Evolutionary conservation across 2,888 invertebrate species (phyloP).

Genomic region (Trachelus troglodyta): DNA sequence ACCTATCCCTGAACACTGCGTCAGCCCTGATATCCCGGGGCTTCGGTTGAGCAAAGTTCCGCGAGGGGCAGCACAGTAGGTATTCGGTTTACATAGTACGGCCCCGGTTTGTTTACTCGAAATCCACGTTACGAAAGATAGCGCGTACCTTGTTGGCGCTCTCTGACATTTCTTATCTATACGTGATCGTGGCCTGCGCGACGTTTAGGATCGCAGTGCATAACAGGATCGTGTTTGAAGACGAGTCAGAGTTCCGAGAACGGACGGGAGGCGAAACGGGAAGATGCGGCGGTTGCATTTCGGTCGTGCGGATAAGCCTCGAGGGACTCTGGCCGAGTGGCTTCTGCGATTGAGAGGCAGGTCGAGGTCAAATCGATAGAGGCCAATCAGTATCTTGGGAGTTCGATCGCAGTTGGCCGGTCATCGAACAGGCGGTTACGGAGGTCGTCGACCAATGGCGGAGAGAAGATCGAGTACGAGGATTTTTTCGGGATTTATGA

Average conservation of each 20-base stretch:
- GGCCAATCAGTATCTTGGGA: not conserved
- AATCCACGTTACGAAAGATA: not conserved
- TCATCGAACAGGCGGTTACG: not conserved
- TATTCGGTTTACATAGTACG: no score
- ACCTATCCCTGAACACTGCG: not conserved
- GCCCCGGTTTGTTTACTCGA: not conserved
- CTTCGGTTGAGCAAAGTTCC: not conserved
- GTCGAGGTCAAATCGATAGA: not conserved
- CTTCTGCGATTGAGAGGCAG: not conserved
- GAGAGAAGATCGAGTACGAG: not conserved
- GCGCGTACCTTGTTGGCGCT: not conserved
- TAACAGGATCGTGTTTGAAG: not conserved
- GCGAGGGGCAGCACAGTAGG: no score
- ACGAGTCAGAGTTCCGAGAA: not conserved
- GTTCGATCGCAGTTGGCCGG: not conserved
- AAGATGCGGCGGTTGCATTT: not conserved
- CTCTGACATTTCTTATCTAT: not conserved
- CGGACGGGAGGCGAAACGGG: not conserved
- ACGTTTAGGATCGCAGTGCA: not conserved
- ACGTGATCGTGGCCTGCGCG: not conserved
- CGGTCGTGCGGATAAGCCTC: not conserved
- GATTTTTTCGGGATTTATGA: constrained; percentile 6
- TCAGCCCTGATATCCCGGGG: not conserved
- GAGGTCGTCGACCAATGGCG: constrained; percentile 28
- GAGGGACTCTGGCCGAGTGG: not conserved